Conservation (phyloP, 2,888 invertebrate species). For the Spialia ferax region DNA sequence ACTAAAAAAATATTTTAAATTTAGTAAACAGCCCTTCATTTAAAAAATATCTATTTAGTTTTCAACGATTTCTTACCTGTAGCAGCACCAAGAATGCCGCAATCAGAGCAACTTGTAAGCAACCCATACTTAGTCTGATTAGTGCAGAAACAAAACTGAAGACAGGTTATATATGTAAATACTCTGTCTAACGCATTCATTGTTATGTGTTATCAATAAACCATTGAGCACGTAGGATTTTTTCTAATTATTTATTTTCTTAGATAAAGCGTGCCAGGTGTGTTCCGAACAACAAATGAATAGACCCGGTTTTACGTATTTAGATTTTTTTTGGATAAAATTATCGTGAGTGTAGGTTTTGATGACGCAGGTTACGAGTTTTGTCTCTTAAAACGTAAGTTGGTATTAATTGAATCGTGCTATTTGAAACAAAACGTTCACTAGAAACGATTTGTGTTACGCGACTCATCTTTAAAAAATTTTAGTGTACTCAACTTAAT, state of each 20-base stretch:
- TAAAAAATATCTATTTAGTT: too few relatives aligned
- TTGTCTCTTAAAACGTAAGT: neutral
- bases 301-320: constrained; percentile 2
- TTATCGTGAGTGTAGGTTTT: neutral
- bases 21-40: too few relatives aligned
- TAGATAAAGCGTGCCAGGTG: constrained; percentile 31
- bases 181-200: constrained; percentile 51
- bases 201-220: constrained; percentile 46
- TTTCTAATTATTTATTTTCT: constrained; percentile 40
- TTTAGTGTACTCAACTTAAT: too few relatives aligned
- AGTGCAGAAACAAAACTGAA: constrained; percentile 1
- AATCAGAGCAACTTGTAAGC: constrained; percentile 52
- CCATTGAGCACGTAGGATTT: constrained; percentile 50
- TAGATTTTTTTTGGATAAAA: constrained; percentile 15
- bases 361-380: neutral
- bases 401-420: neutral
- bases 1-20: constrained; percentile 39
- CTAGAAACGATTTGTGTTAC: neutral
- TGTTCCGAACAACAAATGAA: constrained; percentile 26
- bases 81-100: constrained; percentile 55
- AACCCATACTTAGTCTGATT: constrained; percentile 58
- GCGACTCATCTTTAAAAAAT: neutral
- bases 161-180: constrained; percentile 60
- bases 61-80: constrained; percentile 58
- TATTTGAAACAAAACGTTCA: neutral